These are phyloP conservation scores for Ceyx cyanopectus DNA, from an alignment of 2,113 vertebrate genomes.

Conservation along the genomic window DNA sequence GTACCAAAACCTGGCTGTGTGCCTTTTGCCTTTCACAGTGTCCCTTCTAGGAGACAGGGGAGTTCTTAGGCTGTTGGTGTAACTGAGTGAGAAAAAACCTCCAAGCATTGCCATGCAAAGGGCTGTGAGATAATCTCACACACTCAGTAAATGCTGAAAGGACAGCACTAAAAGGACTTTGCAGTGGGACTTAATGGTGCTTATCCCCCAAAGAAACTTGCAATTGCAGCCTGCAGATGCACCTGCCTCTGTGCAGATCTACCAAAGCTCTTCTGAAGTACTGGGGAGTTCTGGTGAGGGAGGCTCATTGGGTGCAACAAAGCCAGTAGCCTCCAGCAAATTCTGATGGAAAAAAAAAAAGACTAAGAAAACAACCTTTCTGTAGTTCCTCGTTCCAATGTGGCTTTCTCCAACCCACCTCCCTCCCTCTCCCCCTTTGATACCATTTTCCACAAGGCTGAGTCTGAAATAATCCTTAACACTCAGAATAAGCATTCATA, in stretches of 20 bases:
- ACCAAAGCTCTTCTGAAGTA: not conserved
- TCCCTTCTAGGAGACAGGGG: not conserved
- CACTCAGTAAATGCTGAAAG: not conserved
- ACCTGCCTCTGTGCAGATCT: not conserved
- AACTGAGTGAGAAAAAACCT: not conserved
- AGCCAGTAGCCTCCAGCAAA: not conserved
- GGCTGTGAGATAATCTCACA: not conserved
- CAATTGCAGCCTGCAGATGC: not conserved
- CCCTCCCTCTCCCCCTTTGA: not conserved
- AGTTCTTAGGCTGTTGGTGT: not conserved
- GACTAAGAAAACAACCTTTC: not conserved
- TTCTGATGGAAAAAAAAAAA: not conserved
- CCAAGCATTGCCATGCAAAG: not conserved
- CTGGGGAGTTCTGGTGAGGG: not conserved
- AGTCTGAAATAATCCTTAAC: not conserved
- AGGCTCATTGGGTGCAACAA: not conserved
- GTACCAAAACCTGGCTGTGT: not conserved
- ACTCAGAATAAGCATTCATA: not conserved
- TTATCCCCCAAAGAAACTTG: accelerated
- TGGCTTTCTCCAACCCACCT: not conserved
- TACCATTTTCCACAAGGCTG: not conserved
- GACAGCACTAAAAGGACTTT: not conserved
- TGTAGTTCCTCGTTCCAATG: not conserved
- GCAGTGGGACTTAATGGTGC: not conserved
- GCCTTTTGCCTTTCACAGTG: not conserved